Base-by-base conservation (phyloP, 2,113 vertebrate species). In the Podiceps cristatus region DNA sequence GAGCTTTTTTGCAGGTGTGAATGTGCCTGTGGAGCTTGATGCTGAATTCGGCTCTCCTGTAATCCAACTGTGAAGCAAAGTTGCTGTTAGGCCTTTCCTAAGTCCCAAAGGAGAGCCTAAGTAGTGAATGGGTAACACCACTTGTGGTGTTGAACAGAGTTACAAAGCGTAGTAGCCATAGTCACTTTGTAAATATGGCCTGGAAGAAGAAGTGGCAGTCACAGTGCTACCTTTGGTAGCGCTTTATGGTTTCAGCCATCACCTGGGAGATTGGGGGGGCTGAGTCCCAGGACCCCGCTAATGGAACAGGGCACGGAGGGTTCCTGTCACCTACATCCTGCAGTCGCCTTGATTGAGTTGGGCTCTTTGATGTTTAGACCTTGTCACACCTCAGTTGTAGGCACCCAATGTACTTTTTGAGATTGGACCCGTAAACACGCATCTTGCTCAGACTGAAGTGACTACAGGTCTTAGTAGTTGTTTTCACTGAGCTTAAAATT, bases 81-180 rank as follows among this genome's bases (percentile, higher is more conserved):
- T 35, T 64, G 31, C 29, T 69, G 10, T 49, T 66, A 33, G 37
- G 49, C 40, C 91, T 24, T 84, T 78, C 47, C 13, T 9, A 0
- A 18, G 17, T 55, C 52, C 50, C 18, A 22, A 31, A 80, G 68
- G 27, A 82, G 47, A 71, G 11, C 18, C 24, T 13, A 49, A 42
- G 18, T 40, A n/a, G 5, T 23, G 29, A 83, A 18, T 2, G 19
- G 27, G 8, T 60, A 35, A 15, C 62, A 37, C 3, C 3, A 5
- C 22, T 55, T 27, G 4, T 7, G 27, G 13, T 72, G 44, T 24
- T 37, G 33, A 64, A 25, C 0, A 0, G 44, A 67, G 5, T 71
- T 78, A 35, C 24, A 58, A 56, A 71, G 45, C 8, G 0, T 7
- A 29, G 59, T 27, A 88, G 33, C 71, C 31, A 4, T 3, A 1